Conservation (phyloP, 1,140 invertebrate species). For the Drosophila santomea region DNA sequence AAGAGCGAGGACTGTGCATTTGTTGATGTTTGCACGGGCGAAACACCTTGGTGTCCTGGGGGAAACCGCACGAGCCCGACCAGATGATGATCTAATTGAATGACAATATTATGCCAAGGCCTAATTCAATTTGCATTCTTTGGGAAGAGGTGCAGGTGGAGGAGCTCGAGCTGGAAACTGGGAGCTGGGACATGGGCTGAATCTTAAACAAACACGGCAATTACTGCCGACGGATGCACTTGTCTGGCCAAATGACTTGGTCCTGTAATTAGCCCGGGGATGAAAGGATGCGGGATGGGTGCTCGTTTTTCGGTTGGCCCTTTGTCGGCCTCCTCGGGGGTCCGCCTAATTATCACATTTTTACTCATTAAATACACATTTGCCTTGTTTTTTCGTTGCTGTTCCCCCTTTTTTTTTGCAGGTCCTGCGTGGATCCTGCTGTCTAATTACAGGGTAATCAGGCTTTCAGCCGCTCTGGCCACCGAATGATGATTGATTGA, state of each 20-base stretch:
- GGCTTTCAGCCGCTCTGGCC: conserved; percentile 63
- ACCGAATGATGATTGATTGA: conserved; percentile 58
- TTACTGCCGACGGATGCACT: conserved; percentile 60
- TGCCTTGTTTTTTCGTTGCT: conserved; percentile 32
- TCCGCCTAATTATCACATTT: conserved; percentile 79
- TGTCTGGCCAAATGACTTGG: conserved; percentile 62
- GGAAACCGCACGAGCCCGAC: neutral
- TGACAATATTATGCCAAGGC: conserved; percentile 67
- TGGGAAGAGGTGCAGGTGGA: conserved; percentile 55
- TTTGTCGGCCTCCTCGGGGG: conserved; percentile 69
- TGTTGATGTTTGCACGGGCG: conserved; percentile 44
- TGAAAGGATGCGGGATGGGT: conserved; percentile 43
- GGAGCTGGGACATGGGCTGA: conserved; percentile 13
- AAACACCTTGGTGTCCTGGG: conserved; percentile 39
- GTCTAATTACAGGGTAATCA: conserved; percentile 70
- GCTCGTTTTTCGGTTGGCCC: conserved; percentile 25
- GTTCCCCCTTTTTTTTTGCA: conserved; percentile 37
- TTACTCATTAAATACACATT: conserved; percentile 83
- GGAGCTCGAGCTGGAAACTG: neutral
- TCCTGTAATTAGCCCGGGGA: conserved; percentile 61
- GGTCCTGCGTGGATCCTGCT: conserved; percentile 44
- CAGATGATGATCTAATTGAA: conserved; percentile 64
- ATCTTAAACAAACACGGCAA: conserved; percentile 61
- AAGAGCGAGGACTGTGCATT: neutral
- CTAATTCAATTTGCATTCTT: conserved; percentile 75